These are phyloP conservation scores for Acanthopagrus latus DNA, from an alignment of 2,797 vertebrate species.

Conservation along the genomic window DNA sequence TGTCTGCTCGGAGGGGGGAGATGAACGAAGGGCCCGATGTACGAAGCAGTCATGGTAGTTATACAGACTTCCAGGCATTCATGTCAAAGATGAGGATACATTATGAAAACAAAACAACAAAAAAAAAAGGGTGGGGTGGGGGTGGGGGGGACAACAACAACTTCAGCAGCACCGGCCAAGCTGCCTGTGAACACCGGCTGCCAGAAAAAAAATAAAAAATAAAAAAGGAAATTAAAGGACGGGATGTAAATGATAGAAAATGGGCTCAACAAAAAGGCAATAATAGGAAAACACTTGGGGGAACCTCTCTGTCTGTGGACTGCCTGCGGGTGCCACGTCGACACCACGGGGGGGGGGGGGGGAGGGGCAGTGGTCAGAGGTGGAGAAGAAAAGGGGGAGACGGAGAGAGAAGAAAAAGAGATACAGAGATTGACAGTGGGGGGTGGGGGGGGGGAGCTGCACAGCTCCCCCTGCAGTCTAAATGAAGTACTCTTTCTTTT, in stretches of 20 bases:
- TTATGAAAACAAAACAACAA: conserved; percentile 15
- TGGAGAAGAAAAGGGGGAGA: conserved; percentile 52
- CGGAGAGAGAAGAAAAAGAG: conserved; percentile 56
- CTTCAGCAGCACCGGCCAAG: conserved; percentile 84
- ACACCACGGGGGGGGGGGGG: conserved; percentile 34
- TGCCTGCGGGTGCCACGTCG: conserved; percentile 88
- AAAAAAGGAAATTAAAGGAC: conserved; percentile 68
- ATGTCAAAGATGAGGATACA: conserved; percentile 84
- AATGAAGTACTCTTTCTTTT: conserved; percentile 99
- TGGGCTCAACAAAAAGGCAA: conserved; percentile 50
- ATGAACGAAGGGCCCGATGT: conserved; percentile 69
- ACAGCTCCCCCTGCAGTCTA: conserved; percentile 88
- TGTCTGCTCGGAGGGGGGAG: conserved; percentile 51
- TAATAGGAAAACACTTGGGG: conserved; percentile 57
- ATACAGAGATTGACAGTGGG: conserved; percentile 53
- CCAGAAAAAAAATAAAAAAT: conserved; percentile 49
- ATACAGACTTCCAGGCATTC: conserved; percentile 85
- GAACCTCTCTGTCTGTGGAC: conserved; percentile 81
- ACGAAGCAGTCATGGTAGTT: conserved; percentile 85
- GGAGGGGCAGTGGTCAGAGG: conserved; percentile 63
- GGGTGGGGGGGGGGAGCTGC: conserved; percentile 51
- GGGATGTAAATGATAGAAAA: conserved; percentile 85
- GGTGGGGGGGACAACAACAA: conserved; percentile 56
- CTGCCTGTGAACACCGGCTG: conserved; percentile 90
- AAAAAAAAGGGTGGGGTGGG: not conserved